Base-by-base conservation (phyloP, 2,888 invertebrate species). In the Phorcus lineatus region DNA sequence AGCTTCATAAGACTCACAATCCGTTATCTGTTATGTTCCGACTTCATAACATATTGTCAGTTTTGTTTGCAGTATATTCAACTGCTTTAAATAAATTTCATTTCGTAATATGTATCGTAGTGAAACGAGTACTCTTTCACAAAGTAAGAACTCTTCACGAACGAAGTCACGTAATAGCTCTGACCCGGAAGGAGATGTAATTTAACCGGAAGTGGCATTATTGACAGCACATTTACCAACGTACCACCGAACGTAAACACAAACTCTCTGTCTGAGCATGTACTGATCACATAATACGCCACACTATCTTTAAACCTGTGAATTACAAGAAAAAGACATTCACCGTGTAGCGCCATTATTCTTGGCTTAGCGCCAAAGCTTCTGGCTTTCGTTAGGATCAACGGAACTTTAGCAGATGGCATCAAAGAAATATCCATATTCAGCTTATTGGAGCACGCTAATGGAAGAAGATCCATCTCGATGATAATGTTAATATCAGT, bases 101-200 rank as follows among this genome's bases (percentile, higher is more conserved):
- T 70, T 36, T 70, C 31, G n/a, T 70, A 36, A 70, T n/a, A 36
- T 40, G 70, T 36, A 19, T 70, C 70, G 36, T 70, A 70, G 70
- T 36, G 70, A 19, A 70, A 70, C 9, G 40, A 70, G 16, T 19
- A 17, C 2, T 36, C 70, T 36, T 40, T 28, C 31, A 70, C 40
- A n/a, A 40, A 36, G 40, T 70, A 70, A 40, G 70, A 70, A 28
- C 31, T 40, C 70, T 70, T 70, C 11, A 70, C 70, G 24, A 70
- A 70, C 17, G 70, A 11, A 17, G 70, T 70, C 40, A 70, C 70
- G n/a, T n/a, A 70, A 19, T 70, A 31, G 19, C 28, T 19, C 17
- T 40, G 31, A 36, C 36, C 70, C 28, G 40, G n/a, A 19, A 19
- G 28, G 4, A 70, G 31, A 19, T 19, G 28, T n/a, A 70, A 16